A percentile compares a stretch with the other conserved stretches of the same genome.
These are phyloP conservation scores for Eubasilissa regina DNA, from an alignment of 1,140 invertebrate species.

Conservation along the genomic window DNA sequence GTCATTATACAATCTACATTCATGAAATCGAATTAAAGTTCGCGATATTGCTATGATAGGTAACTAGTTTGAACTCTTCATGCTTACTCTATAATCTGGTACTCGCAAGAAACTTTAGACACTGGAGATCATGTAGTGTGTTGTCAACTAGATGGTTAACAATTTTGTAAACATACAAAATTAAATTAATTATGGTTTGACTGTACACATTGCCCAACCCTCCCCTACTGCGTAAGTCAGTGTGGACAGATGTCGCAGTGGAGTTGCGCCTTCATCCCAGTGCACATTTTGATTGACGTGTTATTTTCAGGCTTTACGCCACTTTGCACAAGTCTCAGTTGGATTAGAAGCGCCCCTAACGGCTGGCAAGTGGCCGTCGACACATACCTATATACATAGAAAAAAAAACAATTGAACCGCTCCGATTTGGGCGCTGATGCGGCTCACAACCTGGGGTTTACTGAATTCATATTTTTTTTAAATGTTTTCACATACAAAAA, in stretches of 20 bases:
- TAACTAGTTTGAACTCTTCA: no score
- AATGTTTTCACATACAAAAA: no score
- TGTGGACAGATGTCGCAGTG: conserved; percentile 30
- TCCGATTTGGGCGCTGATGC: not conserved
- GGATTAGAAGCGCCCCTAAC: conserved; percentile 46
- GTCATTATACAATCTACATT: no score
- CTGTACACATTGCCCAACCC: not conserved
- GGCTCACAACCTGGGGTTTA: not conserved
- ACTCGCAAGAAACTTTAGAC: no score
- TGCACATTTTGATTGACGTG: conserved; percentile 58
- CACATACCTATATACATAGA: not conserved
- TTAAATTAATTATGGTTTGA: no score
- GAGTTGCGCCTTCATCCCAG: conserved; percentile 31
- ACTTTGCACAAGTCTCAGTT: conserved; percentile 58
- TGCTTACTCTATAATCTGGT: no score
- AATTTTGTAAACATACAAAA: no score
- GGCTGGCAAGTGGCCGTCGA: conserved; percentile 33
- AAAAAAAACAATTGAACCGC: conserved; percentile 19
- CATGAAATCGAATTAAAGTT: no score
- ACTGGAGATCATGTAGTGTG: no score
- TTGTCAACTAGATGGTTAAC: no score
- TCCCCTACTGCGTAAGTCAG: conserved; percentile 34
- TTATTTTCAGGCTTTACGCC: conserved; percentile 60
- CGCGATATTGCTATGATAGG: no score
- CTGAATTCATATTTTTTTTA: no score